Conservation (phyloP, 2,113 vertebrate genomes). For the Bufo bufo region DNA sequence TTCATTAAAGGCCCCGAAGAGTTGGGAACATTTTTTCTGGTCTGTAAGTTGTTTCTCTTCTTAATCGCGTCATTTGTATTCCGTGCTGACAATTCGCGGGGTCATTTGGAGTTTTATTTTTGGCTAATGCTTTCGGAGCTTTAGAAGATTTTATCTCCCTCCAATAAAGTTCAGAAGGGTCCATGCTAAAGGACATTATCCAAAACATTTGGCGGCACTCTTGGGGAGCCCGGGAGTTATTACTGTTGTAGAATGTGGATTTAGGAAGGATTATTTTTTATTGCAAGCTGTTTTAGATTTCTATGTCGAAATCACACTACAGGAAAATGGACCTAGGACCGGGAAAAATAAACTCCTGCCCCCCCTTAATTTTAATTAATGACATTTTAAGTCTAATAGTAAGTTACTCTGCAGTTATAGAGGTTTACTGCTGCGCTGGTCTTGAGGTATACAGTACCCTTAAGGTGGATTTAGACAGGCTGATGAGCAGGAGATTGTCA, state of each 20-base stretch:
- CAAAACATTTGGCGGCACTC: constrained; percentile 3
- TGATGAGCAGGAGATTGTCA: too few relatives aligned
- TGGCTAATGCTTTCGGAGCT: constrained; percentile 26
- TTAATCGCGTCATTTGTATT: constrained; percentile 66
- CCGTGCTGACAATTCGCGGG: constrained; percentile 54
- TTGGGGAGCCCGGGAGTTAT: neutral
- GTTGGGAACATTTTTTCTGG: constrained; percentile 74
- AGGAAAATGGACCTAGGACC: neutral
- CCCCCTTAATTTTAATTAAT: neutral
- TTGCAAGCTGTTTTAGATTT: neutral
- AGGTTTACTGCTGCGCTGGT: neutral
- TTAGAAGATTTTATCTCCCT: constrained; percentile 41
- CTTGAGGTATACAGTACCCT: neutral
- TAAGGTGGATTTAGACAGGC: too few relatives aligned
- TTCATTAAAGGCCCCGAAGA: constrained; percentile 75
- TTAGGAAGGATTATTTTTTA: neutral
- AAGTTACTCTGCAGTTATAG: neutral
- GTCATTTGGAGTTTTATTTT: constrained; percentile 44
- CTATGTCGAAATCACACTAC: neutral
- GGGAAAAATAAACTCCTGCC: neutral
- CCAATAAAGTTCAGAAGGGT: neutral
- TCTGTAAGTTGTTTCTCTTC: constrained; percentile 66
- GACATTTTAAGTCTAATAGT: neutral
- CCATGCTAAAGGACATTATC: neutral
- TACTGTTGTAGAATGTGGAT: neutral